phyloP scores from a whole-genome alignment of 1,140 invertebrate genomes.

The Pemphigus obesinymphae region DNA sequence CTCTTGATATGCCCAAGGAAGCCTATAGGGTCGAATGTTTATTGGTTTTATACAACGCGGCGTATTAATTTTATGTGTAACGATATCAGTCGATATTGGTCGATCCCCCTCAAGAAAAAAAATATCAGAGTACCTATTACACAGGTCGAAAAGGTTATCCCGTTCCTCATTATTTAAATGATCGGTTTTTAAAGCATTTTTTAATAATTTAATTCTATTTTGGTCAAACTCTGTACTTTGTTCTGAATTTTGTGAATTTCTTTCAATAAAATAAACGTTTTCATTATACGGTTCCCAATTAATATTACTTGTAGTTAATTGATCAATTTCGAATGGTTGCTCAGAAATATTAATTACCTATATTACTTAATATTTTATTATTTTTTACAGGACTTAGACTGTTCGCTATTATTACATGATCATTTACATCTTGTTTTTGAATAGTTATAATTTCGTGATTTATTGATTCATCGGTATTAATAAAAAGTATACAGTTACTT shows the following conservation, averaged over 20 bases:
- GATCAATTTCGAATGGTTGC: neutral
- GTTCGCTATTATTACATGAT: neutral
- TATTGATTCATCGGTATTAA: neutral
- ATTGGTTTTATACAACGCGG: neutral
- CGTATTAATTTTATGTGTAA: neutral
- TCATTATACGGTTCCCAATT: neutral
- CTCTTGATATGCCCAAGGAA: neutral
- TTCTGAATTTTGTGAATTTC: no score
- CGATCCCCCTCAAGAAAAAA: neutral
- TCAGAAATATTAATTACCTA: neutral
- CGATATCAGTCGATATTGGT: neutral
- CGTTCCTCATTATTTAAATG: no score
- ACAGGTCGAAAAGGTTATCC: neutral
- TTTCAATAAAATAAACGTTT: neutral
- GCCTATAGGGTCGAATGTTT: neutral
- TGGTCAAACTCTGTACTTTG: no score
- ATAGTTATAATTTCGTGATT: no score
- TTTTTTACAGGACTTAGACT: neutral
- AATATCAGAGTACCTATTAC: neutral
- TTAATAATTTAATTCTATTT: neutral
- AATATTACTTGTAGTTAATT: neutral
- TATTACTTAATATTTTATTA: neutral
- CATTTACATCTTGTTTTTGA: neutral
- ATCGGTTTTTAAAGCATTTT: neutral
- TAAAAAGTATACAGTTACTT: neutral